Conservation (phyloP, 2,797 vertebrate species). For the Schizothorax lantsangensis region DNA sequence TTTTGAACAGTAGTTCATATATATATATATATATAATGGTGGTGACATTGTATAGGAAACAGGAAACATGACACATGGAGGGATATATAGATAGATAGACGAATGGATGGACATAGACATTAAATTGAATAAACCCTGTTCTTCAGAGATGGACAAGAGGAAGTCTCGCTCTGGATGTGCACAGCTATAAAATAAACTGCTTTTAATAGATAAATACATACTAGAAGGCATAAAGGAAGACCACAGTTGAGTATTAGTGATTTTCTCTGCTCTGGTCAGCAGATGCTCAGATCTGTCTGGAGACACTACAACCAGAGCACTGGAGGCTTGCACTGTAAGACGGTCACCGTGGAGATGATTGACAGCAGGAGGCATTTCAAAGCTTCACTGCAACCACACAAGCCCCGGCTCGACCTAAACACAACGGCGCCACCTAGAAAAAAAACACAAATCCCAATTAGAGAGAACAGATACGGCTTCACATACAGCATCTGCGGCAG, state of each 20-base stretch:
- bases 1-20: not conserved
- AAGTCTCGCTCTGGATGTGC: not conserved
- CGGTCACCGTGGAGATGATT: constrained; percentile 48
- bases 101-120: not conserved
- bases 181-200: not conserved
- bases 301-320: constrained; percentile 24
- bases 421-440: constrained; percentile 91
- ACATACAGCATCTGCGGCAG: not conserved
- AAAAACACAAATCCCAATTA: constrained; percentile 25
- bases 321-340: constrained; percentile 30
- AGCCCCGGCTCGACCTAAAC: constrained; percentile 94
- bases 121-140: not conserved
- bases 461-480: not conserved
- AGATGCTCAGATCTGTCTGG: constrained; percentile 12
- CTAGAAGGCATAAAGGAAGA: constrained; percentile 8
- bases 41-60: not conserved
- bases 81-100: not conserved
- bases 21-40: no score
- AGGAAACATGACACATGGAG: not conserved
- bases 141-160: not conserved
- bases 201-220: constrained; percentile 32
- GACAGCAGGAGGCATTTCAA: constrained; percentile 65
- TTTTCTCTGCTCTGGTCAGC: constrained; percentile 25
- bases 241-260: constrained; percentile 5
- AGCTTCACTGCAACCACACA: constrained; percentile 95